Percentiles rank a stretch among this genome's conserved stretches.
phyloP scores from a whole-genome alignment of 2,113 vertebrate species.

The Saccopteryx leptura region DNA sequence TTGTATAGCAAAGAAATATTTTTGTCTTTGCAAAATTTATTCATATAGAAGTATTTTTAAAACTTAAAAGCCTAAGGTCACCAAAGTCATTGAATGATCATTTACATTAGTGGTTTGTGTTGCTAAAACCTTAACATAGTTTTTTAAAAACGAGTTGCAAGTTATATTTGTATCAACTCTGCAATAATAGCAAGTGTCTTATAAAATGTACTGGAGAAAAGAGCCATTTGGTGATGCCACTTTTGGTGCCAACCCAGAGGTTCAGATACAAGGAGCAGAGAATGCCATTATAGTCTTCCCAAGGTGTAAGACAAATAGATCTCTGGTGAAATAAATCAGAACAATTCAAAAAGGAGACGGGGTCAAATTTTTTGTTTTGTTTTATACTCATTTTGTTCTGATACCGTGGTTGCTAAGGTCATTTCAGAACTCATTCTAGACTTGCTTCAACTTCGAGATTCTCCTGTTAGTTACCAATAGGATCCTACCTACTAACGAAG shows the following conservation, averaged over 20 bases:
- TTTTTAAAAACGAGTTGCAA: not conserved
- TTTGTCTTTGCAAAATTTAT: not conserved
- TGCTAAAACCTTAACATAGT: conserved; percentile 16
- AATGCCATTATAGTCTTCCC: not conserved
- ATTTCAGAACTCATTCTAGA: conserved; percentile 10
- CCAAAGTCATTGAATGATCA: not conserved
- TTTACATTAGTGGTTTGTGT: conserved; percentile 27
- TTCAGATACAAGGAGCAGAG: not conserved
- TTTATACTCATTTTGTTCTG: conserved; percentile 17
- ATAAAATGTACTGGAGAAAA: not conserved
- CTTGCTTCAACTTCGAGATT: conserved; percentile 11
- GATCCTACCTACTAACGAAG: not conserved
- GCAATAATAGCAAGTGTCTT: not conserved
- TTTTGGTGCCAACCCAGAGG: not conserved
- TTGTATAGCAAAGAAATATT: not conserved
- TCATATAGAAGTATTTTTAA: conserved; percentile 21
- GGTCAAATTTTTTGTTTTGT: not conserved
- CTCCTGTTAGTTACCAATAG: not conserved
- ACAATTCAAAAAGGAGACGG: not conserved
- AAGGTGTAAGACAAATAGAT: not conserved
- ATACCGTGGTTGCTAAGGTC: not conserved
- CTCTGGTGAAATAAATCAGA: not conserved
- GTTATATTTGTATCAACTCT: not conserved
- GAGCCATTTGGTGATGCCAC: not conserved
- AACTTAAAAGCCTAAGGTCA: not conserved